Evolutionary conservation across 1,140 invertebrate species (phyloP).

Genomic region (Caenorhabditis elegans): WBcel235 BX284606.5:7958001-7958500

Average conservation of each 20-base stretch:
- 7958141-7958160: conserved; percentile 35
- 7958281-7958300: conserved; percentile 73
- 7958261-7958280: conserved; percentile 86
- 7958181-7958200: conserved; percentile 75
- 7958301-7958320: neutral
- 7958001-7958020: too few species aligned
- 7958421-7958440: neutral
- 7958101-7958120: too few species aligned
- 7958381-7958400: too few species aligned
- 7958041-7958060: too few species aligned
- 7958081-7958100: too few species aligned
- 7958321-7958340: too few species aligned
- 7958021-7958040: too few species aligned
- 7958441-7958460: neutral
- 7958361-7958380: neutral
- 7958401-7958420: neutral
- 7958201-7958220: conserved; percentile 85
- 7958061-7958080: too few species aligned
- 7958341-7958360: too few species aligned
- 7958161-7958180: conserved; percentile 73
- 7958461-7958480: neutral
- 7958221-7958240: conserved; percentile 92
- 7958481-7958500: neutral
- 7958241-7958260: conserved; percentile 85
- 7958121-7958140: conserved; percentile 36